Percentiles rank a stretch among this genome's conserved stretches.
Conservation (phyloP, 2,797 vertebrate genomes). For the Brachyrhaphis roseni region DNA sequence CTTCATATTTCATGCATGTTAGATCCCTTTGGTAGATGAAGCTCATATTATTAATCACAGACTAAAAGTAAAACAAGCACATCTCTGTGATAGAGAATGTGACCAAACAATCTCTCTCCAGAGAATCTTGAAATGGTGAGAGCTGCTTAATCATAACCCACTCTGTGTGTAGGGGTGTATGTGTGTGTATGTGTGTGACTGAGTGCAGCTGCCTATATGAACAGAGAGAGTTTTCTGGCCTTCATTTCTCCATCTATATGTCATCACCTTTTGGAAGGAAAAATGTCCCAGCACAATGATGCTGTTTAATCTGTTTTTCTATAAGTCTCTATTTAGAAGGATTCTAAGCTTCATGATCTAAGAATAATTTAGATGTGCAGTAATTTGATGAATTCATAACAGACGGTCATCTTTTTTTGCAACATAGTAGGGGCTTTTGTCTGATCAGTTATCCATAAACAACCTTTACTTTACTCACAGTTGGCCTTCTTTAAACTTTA, state of each 20-base stretch:
- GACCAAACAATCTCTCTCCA: conserved; percentile 49
- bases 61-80: conserved; percentile 64
- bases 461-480: background rate
- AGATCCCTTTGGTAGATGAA: conserved; percentile 20
- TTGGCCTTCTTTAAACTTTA: background rate
- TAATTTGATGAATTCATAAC: background rate
- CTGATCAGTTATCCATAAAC: background rate
- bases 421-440: background rate
- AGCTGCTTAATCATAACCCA: conserved; percentile 50
- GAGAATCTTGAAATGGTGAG: conserved; percentile 46
- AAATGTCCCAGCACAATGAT: background rate
- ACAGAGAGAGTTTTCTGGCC: background rate
- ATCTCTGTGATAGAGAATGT: conserved; percentile 57
- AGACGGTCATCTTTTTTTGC: background rate
- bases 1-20: background rate
- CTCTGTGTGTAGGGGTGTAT: background rate
- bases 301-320: background rate
- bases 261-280: background rate
- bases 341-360: background rate
- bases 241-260: background rate
- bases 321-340: background rate
- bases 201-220: background rate
- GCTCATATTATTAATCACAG: conserved; percentile 52
- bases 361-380: background rate
- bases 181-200: conserved; percentile 8